A percentile compares a stretch with the other conserved stretches of the same genome.
Conservation (phyloP, 1,140 invertebrate species). For the Gryon sp. region DNA sequence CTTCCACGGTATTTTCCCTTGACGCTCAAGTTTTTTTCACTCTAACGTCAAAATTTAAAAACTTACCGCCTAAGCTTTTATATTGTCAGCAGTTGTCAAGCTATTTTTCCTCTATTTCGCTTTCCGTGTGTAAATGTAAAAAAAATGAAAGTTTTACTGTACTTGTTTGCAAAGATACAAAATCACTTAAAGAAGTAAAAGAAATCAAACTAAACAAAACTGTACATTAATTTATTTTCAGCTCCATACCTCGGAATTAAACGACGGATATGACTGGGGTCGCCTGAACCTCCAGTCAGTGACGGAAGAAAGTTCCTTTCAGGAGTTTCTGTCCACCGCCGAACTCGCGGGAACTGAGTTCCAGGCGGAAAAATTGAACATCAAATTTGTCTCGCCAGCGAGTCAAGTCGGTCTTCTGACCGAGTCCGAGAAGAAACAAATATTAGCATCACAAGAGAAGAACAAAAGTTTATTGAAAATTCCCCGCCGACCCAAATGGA, state of each 20-base stretch:
- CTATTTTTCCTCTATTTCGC: too few relatives aligned
- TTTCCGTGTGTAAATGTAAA: too few relatives aligned
- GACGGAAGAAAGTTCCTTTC: slow-evolving; percentile 96
- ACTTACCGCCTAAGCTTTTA: too few relatives aligned
- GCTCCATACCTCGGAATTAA: slow-evolving; percentile 92
- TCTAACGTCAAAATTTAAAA: too few relatives aligned
- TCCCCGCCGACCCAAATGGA: slow-evolving; percentile 92
- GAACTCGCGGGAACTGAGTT: slow-evolving; percentile 96
- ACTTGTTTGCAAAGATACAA: slow-evolving; percentile 5
- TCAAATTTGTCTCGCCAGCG: slow-evolving; percentile 86
- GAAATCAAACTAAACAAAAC: too few relatives aligned
- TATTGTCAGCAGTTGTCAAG: too few relatives aligned
- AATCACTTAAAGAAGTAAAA: too few relatives aligned
- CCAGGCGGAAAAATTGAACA: slow-evolving; percentile 92
- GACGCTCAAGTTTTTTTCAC: too few relatives aligned
- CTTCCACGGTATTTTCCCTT: too few relatives aligned
- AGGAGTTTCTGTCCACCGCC: slow-evolving; percentile 97
- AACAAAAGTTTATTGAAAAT: slow-evolving; percentile 86
- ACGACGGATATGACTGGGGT: slow-evolving; percentile 95
- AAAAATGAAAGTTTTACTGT: too few relatives aligned
- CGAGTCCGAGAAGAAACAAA: slow-evolving; percentile 82
- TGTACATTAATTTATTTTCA: slow-evolving; percentile 80
- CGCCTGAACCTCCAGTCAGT: slow-evolving; percentile 94
- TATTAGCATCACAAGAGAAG: slow-evolving; percentile 83
- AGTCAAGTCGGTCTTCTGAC: slow-evolving; percentile 83